Evolutionary conservation across 92 coral and sea anemone genomes (phyloP), one percentile per base, ranked within the genome.

Genomic region (Galaxea fascicularis): DNA sequence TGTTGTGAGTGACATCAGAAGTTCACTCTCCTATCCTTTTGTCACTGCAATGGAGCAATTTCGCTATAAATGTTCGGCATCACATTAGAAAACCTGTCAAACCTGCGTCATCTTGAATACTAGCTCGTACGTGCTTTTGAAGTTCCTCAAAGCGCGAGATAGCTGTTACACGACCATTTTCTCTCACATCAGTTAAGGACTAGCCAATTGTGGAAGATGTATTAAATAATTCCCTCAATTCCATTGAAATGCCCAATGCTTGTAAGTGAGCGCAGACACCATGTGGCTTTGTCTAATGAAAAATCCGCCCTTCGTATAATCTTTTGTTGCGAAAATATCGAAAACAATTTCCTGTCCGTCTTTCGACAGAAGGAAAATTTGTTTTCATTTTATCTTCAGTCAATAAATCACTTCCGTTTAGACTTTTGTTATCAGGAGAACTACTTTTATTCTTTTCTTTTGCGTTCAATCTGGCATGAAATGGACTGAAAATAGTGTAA

Each of bases 121-220:
- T n/a, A n/a, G n/a, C n/a, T 27, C 49, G n/a, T 12, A 46, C 64
- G 65, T 66, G 60, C 31, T 29, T 79, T 30, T 30, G 0, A 28
- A 51, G 17, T 29, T 29, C 79, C 52, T 65, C 26, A 30, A 51
- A 27, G 45, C 62, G 39, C 18, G 62, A 79, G 29, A 66, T 51
- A 29, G 45, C n/a, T 15, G 30, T 30, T 12, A 20, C 73, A 24
- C 13, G 13, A 10, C 64, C 30, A 13, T 21, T 79, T 65, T 30
- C 26, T 68, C 15, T 45, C 45, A 15, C 84, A 35, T 79, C 84
- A 66, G 52, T n/a, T n/a, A n/a, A n/a, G n/a, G n/a, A n/a, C n/a
- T n/a, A n/a, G n/a, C n/a, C n/a, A n/a, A n/a, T n/a, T n/a, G n/a
- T n/a, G n/a, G n/a, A n/a, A n/a, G n/a, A n/a, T n/a, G n/a, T n/a